Evolutionary conservation across 1,140 invertebrate genomes (phyloP).

Genomic region (Lepidostoma basale): DNA sequence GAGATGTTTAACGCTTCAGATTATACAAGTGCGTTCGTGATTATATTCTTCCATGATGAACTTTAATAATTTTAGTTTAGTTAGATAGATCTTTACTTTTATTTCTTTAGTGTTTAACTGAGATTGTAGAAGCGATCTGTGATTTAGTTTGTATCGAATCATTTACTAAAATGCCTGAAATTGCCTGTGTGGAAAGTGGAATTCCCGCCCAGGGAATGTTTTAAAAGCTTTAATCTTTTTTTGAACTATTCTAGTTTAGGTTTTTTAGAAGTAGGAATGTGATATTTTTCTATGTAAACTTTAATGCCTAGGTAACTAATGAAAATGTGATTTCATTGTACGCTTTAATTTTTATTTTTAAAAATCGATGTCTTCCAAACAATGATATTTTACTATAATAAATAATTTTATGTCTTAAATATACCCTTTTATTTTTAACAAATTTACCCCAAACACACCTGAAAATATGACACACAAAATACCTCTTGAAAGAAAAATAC

Average conservation of each 20-base stretch:
- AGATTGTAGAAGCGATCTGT: slow-evolving; percentile 22
- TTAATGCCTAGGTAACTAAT: not conserved
- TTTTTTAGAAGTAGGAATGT: not conserved
- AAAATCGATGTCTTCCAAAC: slow-evolving; percentile 40
- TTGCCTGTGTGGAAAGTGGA: slow-evolving; percentile 30
- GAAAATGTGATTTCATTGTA: slow-evolving; percentile 15
- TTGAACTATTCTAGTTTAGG: not conserved
- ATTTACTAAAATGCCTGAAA: slow-evolving; percentile 39
- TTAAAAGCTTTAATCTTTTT: not conserved
- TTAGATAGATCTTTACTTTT: slow-evolving; percentile 26
- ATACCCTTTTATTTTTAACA: too few relatives aligned
- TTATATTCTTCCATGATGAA: slow-evolving; percentile 16
- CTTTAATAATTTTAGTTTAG: slow-evolving; percentile 7
- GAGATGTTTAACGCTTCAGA: not conserved
- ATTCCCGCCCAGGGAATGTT: not conserved
- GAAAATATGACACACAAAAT: too few relatives aligned
- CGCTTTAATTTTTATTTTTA: slow-evolving; percentile 37
- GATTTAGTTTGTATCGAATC: slow-evolving; percentile 39
- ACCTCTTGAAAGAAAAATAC: too few relatives aligned
- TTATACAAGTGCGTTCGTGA: slow-evolving; percentile 11
- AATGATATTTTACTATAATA: slow-evolving; percentile 10
- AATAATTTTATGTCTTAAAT: not conserved
- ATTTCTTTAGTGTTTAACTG: slow-evolving; percentile 1
- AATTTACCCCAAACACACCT: too few relatives aligned
- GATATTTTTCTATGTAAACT: slow-evolving; percentile 14